Base-by-base conservation (phyloP, 2,888 invertebrate genomes). In the Tachina lurida region DNA sequence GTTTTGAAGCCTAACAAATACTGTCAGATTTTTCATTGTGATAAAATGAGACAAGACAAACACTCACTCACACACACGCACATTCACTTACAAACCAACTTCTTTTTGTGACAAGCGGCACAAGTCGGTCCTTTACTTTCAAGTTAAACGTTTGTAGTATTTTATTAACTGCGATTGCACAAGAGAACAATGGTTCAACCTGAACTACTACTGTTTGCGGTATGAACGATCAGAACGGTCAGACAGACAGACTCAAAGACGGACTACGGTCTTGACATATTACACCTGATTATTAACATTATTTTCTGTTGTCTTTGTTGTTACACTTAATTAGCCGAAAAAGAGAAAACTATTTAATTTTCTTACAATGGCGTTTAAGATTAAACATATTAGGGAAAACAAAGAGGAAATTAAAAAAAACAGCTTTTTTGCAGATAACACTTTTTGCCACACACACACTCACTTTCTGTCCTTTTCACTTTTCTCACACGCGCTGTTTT, bases 11-110 rank as follows among this genome's bases (percentile, higher is more conserved):
- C 70, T 70, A 82, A 86, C 86, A 86, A 79, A 82, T 73, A 73
- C 75, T 83, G 86, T 80, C 83, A 83, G 86, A 86, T 86, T 86
- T 86, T 86, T 86, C 83, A 86, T 88, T 88, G 89, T 88, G 88
- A 88, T 88, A 87, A 87, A 87, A 84, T 84, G 74, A 87, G 73
- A 80, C 84, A 83, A 67, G 77, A 87, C 88, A 89, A 88, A 89
- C 90, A 90, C 89, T 52, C 58, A 86, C 80, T 79, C 90, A 90
- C 89, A 41, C 58, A 86, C 80, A 81, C 17, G 71, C 47, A 70
- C 67, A 54, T 15, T 22, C 39, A 62, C 75, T 58, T 54, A 58
- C 49, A 75, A 63, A 15, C 22, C 70, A 41, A 65, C 52, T 49
- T 86, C 83, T 83, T 79, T 31, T 31, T 31, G 31, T 86, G 86